These are phyloP conservation scores for Turdus rufiventris DNA, from an alignment of 2,113 vertebrate species.

Conservation along the genomic window DNA sequence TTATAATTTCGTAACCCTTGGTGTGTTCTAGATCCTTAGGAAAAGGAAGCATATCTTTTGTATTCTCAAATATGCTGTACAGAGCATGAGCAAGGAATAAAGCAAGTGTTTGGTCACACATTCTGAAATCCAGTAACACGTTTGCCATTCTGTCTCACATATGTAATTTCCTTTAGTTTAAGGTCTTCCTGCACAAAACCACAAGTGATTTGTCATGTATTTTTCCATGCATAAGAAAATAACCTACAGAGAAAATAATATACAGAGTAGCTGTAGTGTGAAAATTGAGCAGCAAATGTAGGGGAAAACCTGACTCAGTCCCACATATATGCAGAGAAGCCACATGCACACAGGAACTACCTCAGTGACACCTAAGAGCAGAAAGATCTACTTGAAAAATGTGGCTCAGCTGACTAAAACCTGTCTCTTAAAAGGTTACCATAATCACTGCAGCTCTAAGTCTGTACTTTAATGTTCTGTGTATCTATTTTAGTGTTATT, in stretches of 20 bases:
- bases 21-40: background rate
- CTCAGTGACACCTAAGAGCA: background rate
- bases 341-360: background rate
- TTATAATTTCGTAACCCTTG: background rate
- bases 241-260: background rate
- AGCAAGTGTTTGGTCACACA: background rate
- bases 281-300: background rate
- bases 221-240: background rate
- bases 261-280: background rate
- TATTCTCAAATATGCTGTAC: background rate
- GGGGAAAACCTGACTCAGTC: background rate
- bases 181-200: background rate
- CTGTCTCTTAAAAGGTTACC: background rate
- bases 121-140: background rate
- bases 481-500: background rate
- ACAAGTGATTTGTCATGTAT: background rate
- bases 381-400: background rate
- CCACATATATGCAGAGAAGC: background rate
- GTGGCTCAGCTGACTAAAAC: background rate
- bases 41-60: background rate
- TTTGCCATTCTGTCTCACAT: background rate
- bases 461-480: background rate
- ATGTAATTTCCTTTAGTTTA: background rate
- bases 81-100: background rate
- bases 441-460: accelerated